Evolutionary conservation across 2,113 vertebrate genomes (phyloP).

Genomic region (Etia nguti): DNA sequence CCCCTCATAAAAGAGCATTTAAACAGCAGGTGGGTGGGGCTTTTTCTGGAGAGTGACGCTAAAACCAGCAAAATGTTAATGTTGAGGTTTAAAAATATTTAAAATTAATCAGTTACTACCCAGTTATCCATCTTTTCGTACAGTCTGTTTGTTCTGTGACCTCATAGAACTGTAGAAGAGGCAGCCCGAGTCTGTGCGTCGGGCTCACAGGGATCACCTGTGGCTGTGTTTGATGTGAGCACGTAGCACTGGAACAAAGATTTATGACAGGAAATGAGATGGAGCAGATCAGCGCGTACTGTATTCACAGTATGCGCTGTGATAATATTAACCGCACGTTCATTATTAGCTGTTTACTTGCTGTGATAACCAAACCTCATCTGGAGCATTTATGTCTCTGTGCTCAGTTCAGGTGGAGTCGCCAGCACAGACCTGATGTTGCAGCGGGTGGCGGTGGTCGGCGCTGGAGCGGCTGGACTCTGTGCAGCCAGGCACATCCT

Average conservation of each 20-base stretch:
- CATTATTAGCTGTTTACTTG: neutral
- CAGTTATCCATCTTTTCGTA: neutral
- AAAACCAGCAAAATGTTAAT: neutral
- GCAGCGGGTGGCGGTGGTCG: conserved; percentile 68
- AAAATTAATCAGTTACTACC: neutral
- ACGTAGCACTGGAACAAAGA: neutral
- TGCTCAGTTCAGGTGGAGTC: neutral
- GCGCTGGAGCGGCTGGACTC: conserved; percentile 73
- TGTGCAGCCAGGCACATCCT: conserved; percentile 74
- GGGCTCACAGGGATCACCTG: neutral
- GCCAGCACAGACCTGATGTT: neutral
- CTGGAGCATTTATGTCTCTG: neutral
- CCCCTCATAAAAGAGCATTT: too few species aligned
- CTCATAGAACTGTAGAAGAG: neutral
- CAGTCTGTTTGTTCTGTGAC: neutral
- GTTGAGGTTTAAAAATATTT: neutral
- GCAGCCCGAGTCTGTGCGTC: neutral
- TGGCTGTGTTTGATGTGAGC: neutral
- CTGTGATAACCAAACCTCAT: neutral
- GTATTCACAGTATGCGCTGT: too few species aligned
- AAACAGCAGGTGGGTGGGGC: neutral
- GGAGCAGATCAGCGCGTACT: neutral
- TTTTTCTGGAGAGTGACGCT: neutral
- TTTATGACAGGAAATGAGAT: rapidly evolving
- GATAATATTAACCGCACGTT: neutral